phyloP scores from a whole-genome alignment of 2,797 vertebrate species.

The Pseudochirops cupreus region DNA sequence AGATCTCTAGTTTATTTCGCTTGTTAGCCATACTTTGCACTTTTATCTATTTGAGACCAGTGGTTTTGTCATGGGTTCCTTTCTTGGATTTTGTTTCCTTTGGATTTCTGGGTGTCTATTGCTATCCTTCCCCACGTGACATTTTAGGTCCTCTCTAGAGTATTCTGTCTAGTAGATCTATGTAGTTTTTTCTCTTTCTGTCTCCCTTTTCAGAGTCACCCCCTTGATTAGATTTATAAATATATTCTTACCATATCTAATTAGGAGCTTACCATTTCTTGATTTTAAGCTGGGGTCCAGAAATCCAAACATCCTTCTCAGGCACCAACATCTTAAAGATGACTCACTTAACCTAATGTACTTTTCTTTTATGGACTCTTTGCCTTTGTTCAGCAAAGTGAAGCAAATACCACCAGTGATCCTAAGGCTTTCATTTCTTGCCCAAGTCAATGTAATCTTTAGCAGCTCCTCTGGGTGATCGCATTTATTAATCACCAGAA shows the following conservation, averaged over 20 bases:
- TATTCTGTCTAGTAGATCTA: background rate
- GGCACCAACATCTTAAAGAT: background rate
- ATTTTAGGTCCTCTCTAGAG: background rate
- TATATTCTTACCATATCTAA: background rate
- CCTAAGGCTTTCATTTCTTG: background rate
- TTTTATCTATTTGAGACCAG: background rate
- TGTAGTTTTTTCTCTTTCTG: background rate
- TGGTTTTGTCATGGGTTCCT: background rate
- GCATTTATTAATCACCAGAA: background rate
- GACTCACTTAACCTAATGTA: background rate
- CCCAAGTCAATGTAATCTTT: background rate
- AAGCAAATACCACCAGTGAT: background rate
- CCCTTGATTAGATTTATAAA: background rate
- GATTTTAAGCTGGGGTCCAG: background rate
- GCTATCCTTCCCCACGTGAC: background rate
- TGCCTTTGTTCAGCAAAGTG: background rate
- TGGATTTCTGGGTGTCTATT: background rate
- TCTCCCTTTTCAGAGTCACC: background rate
- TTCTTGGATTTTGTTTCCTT: background rate
- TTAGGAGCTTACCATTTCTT: background rate
- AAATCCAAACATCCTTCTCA: background rate
- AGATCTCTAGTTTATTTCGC: background rate
- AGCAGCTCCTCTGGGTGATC: background rate
- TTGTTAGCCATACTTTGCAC: background rate
- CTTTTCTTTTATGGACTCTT: background rate